Percentiles rank a stretch among this genome's conserved stretches.
phyloP scores from a whole-genome alignment of 1,140 invertebrate species.

The Galleria mellonella region DNA sequence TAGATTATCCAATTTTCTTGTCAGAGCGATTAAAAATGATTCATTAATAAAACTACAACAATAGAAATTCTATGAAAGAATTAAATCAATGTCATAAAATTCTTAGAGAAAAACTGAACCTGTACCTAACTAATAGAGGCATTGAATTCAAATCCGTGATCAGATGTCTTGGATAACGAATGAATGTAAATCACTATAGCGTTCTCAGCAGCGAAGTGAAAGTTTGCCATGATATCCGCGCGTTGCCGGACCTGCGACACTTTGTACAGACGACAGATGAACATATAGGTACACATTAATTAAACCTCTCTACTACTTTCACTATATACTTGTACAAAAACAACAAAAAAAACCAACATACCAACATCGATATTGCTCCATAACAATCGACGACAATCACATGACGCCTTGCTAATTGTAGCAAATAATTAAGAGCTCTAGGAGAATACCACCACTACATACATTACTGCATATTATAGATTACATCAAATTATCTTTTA shows the following conservation, averaged over 20 bases:
- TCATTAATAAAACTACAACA: too few species aligned
- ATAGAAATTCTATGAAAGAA: too few species aligned
- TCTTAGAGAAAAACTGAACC: not conserved
- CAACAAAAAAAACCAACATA: constrained; percentile 13
- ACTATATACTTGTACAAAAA: constrained; percentile 28
- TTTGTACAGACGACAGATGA: constrained; percentile 21
- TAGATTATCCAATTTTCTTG: too few species aligned
- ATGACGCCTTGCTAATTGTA: not conserved
- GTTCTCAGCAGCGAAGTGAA: constrained; percentile 46
- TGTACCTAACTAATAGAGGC: not conserved
- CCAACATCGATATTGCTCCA: not conserved
- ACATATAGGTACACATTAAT: constrained; percentile 37
- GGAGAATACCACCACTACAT: too few species aligned
- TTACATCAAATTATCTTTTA: too few species aligned
- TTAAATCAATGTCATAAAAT: too few species aligned
- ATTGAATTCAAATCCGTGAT: constrained; percentile 47
- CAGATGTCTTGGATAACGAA: constrained; percentile 49
- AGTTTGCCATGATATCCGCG: constrained; percentile 42
- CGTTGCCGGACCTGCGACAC: constrained; percentile 30
- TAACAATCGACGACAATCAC: not conserved
- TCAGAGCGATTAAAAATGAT: too few species aligned
- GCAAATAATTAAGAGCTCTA: too few species aligned
- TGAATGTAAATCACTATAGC: constrained; percentile 52
- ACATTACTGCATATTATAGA: too few species aligned
- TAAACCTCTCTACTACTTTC: constrained; percentile 33